These are phyloP conservation scores for Plutella xylostella DNA, from an alignment of 2,888 invertebrate genomes.

Conservation along the genomic window DNA sequence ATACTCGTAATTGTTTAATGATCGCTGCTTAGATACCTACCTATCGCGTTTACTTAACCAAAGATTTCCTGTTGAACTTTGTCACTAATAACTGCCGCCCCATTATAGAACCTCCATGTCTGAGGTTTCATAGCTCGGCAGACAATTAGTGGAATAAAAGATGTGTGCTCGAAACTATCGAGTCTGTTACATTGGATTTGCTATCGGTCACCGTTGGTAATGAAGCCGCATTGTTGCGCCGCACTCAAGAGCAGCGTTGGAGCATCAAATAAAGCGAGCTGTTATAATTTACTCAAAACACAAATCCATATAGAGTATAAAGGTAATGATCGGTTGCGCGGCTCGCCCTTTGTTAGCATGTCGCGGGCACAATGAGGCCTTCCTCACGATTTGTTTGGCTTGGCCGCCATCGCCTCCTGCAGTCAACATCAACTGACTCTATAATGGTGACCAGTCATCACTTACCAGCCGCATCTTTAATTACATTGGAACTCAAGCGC, in stretches of 20 bases:
- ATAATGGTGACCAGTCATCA: slow-evolving; percentile 58
- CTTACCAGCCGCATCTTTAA: slow-evolving; percentile 50
- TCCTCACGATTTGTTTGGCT: slow-evolving; percentile 58
- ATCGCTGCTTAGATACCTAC: no score
- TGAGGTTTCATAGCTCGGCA: slow-evolving; percentile 25
- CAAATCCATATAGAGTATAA: slow-evolving; percentile 66
- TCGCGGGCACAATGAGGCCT: slow-evolving; percentile 53
- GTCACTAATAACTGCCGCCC: no score
- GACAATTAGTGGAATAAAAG: slow-evolving; percentile 33
- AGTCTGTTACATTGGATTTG: slow-evolving; percentile 38
- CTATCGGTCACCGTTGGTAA: slow-evolving; percentile 59
- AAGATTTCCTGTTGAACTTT: slow-evolving; percentile 18
- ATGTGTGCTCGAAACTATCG: slow-evolving; percentile 32
- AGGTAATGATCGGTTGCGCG: slow-evolving; percentile 65
- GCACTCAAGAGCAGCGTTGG: slow-evolving; percentile 33
- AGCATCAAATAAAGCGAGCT: slow-evolving; percentile 55
- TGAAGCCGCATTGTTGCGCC: slow-evolving; percentile 49
- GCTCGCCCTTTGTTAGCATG: slow-evolving; percentile 62
- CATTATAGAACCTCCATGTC: not conserved
- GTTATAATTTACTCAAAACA: slow-evolving; percentile 71
- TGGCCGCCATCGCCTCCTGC: not conserved
- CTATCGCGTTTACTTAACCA: no score
- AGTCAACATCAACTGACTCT: slow-evolving; percentile 11
- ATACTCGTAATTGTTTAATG: slow-evolving; percentile 46
- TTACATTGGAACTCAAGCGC: slow-evolving; percentile 43